Conservation (phyloP, 2,888 invertebrate genomes). For the Monopis laevigella region DNA sequence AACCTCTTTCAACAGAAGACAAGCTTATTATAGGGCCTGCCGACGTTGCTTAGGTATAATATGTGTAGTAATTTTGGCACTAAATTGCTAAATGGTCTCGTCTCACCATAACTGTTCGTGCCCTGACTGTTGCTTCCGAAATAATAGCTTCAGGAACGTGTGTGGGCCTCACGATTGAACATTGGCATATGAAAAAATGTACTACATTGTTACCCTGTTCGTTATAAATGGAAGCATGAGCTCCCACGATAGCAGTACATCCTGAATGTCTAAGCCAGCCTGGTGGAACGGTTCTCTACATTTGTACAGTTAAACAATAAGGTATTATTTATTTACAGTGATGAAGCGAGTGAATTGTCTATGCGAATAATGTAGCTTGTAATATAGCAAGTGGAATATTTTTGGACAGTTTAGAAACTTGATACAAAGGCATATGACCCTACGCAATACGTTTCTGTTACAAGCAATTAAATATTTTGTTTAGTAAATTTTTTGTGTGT, state of each 20-base stretch:
- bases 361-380: too few species aligned
- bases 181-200: conserved; percentile 53
- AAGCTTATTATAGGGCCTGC: conserved; percentile 7
- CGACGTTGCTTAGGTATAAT: conserved; percentile 6
- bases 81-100: conserved; percentile 40
- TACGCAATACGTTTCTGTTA: too few species aligned
- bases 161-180: conserved; percentile 41
- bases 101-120: conserved; percentile 32
- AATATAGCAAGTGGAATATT: too few species aligned
- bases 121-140: conserved; percentile 20
- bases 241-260: conserved; percentile 46
- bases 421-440: too few species aligned
- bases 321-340: too few species aligned
- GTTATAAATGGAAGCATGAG: conserved; percentile 56
- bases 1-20: conserved; percentile 10
- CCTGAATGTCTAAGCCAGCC: neutral
- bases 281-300: conserved; percentile 4
- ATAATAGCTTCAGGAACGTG: conserved; percentile 32
- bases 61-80: conserved; percentile 34
- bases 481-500: too few species aligned
- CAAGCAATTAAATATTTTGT: too few species aligned
- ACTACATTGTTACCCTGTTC: conserved; percentile 43
- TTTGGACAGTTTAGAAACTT: too few species aligned
- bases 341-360: too few species aligned
- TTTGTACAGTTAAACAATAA: conserved; percentile 1